Base-by-base conservation (phyloP, 1,140 invertebrate genomes). In the Hylaeus volcanicus region DNA sequence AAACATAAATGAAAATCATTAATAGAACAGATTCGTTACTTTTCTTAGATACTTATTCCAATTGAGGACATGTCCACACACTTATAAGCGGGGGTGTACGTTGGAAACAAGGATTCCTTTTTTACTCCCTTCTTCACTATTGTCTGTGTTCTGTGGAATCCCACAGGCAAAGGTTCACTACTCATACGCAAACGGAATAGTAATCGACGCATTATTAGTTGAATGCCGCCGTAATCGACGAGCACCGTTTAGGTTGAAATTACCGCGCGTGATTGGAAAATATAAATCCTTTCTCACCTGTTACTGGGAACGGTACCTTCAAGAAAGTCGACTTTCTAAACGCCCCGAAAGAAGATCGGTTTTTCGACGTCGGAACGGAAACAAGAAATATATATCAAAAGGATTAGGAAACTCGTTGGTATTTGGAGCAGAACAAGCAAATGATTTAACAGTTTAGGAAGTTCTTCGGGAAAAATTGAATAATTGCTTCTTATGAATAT, bases 161-260 rank as follows among this genome's bases (percentile, higher is more conserved):
- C 1, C 26, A 1, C 41, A 3, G 12, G 6, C 73, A 39, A 55
- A 60, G 55, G 5, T 39, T 39, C 64, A 45, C 15, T 41, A 5
- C 26, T 53, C 8, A 2, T 0, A n/a, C 55, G 3, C 39, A 58
- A 63, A 37, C 26, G 39, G 76, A 79, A 79, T 79, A 72, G 68
- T 64, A 79, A 72, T 79, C 37, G 39, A 6, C 39, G 39, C 14
- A 64, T 72, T 79, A 79, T 79, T 79, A 79, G 76, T 72, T 72
- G 76, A 45, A 76, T 26, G n/a, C n/a, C 39, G n/a, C 11, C 70
- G 39, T 79, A 79, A 79, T 56, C 61, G 61, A 63, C 70, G 77
- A 58, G 70, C 60, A 79, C 14, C 69, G 58, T 79, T 79, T 79
- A 79, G 70, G n/a, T 79, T 55, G 41, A 73, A 55, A 74, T 79